Base-by-base conservation (phyloP, 2,888 invertebrate genomes). In the Cenopis cana region DNA sequence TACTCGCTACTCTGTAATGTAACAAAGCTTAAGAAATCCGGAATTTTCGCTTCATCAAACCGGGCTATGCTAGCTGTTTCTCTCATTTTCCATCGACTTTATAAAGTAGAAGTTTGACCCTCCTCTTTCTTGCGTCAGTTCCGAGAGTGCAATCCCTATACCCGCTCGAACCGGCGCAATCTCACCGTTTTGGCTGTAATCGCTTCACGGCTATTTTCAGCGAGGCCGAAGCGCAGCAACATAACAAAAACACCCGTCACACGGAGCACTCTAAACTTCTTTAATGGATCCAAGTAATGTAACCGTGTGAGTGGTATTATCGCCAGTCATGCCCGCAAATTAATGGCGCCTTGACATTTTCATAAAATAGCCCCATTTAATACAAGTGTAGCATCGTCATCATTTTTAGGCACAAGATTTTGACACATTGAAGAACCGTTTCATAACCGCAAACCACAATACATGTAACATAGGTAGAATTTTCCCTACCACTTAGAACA, bases 181-280 rank as follows among this genome's bases (percentile, higher is more conserved):
- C 74, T 57, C 62, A 71, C 69, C 72, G 61, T 78, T 78, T 82
- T 84, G 85, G 85, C 82, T 80, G 79, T 78, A 78, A 78, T 76
- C 76, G 70, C 66, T 62, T 68, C 64, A 77, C 81, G 79, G 82
- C 79, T 82, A 80, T 76, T 84, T 78, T 72, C 74, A 75, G 76
- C 73, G 67, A 61, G 61, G 70, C 18, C 70, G 52, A 33, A 54
- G 14, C 49, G 55, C 55, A 56, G 46, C 54, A 33, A 52, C 64
- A 50, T 61, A 55, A 65, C 49, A 67, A 67, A 65, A 71, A 66
- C 71, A 55, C 17, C 50, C 66, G 71, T 41, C 67, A 55, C 33
- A 50, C 71, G 24, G 12, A 55, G 66, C 70, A 71, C 70, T 70
- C 65, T 52, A 66, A 71, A 67, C 24, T 67, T 61, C 55, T 38